These are phyloP conservation scores for Drymodes brunneopygia DNA, from an alignment of 2,113 vertebrate species.

Conservation along the genomic window DNA sequence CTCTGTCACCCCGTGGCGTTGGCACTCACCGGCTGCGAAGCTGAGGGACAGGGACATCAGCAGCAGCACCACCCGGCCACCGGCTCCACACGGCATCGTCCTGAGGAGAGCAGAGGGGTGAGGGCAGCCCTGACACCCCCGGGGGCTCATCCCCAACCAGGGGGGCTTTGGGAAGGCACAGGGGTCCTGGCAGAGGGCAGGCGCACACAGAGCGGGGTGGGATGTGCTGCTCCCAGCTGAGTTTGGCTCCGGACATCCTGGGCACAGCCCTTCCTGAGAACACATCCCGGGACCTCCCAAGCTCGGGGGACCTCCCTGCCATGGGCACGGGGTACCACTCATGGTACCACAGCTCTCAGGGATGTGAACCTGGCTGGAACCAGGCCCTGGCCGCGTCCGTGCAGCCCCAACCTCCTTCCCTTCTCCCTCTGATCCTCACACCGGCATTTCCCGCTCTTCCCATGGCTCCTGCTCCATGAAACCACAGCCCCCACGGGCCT, in stretches of 20 bases:
- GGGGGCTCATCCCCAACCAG: fast-evolving
- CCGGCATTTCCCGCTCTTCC: fast-evolving
- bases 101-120: not conserved
- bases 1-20: fast-evolving
- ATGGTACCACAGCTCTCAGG: fast-evolving
- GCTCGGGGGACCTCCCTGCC: fast-evolving
- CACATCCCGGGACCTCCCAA: not conserved
- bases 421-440: fast-evolving
- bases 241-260: not conserved
- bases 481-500: fast-evolving
- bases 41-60: not conserved
- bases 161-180: not conserved
- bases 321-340: fast-evolving
- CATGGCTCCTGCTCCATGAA: fast-evolving
- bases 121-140: not conserved
- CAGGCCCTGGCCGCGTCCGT: fast-evolving
- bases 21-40: constrained; percentile 27
- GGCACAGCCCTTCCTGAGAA: constrained; percentile 9
- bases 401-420: not conserved
- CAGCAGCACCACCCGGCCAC: not conserved
- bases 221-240: not conserved
- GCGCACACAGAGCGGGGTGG: fast-evolving
- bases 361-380: fast-evolving
- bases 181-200: fast-evolving
- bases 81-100: not conserved